Base-by-base conservation (phyloP, 2,888 invertebrate species). In the Lasioglossum figueresi region DNA sequence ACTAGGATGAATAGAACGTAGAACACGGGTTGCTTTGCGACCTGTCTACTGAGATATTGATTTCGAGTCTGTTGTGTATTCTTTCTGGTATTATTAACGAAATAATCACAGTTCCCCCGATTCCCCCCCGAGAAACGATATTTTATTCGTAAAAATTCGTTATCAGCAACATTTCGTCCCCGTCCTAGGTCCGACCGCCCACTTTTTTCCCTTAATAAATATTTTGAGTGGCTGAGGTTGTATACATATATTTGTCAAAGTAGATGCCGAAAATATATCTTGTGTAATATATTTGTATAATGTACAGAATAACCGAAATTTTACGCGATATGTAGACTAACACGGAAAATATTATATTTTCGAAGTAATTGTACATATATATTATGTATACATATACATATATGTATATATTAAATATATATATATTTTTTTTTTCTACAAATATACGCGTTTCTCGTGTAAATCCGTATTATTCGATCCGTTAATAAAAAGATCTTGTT, bases 31-130 rank as follows among this genome's bases (percentile, higher is more conserved):
- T 56, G 84, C 83, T 90, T 91, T 88, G 81, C 81, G 52, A 86
- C 76, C 83, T 89, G 88, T 90, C 90, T 89, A 83, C 86, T 87
- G 80, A 91, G 91, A 92, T 93, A 93, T 93, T 92, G 93, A 93
- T 93, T 92, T 93, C 89, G 88, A 90, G 88, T 91, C 80, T 88
- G 89, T 92, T 92, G 91, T 92, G 91, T 92, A 90, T 91, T 89
- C 89, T 88, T 79, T 86, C 45, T 84, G 59, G 78, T 86, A 82
- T 85, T 87, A 76, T 76, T 68, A 66, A 0, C 45, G 14, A 72
- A 73, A 63, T 72, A 45, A 72, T 23, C 3, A 45, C 14, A 48
- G 19, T 68, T 4, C 14, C 16, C 16, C 23, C 5, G 31, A 43
- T 10, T 27, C 40, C 75, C 66, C 16, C 8, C 1, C 14, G 12